Evolutionary conservation across 2,113 vertebrate species (phyloP), one percentile per base, ranked within the genome.

Genomic region (Talpa occidentalis): DNA sequence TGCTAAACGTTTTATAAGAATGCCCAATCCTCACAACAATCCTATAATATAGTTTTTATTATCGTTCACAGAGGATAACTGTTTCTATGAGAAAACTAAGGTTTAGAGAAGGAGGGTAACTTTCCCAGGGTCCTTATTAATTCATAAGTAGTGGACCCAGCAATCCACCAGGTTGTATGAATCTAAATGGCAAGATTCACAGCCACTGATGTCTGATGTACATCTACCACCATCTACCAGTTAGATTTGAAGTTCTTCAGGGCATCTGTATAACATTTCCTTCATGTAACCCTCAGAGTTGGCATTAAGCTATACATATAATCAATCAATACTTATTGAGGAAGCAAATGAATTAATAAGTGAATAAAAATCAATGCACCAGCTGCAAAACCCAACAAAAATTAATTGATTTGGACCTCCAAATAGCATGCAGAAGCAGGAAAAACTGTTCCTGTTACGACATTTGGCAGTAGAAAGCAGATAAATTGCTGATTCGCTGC

Each of bases 281-380:
- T 94, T 95, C 66, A 40, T 42, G 37, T 77, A 22, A 52, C 60
- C 37, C 89, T 76, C 14, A 66, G 76, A 80, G 54, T 35, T 78
- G 74, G 73, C 56, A 66, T 35, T 64, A 26, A 86, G 40, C 24
- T 86, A 40, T 54, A 83, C 5, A 16, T 76, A 90, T 49, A 78
- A 74, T 80, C 86, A 87, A 94, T 80, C 83, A 87, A 79, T 80
- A 80, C 12, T 80, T 94, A 94, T 56, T 76, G 74, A 97, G 40
- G 52, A 49, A 96, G 49, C 82, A 90, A 94, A 94, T 93, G 90
- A 95, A 95, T 88, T 91, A 97, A 90, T 87, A 94, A 95, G 60
- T 81, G 21, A 97, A 95, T 67, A 91, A 83, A 95, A 95, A 87
- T 88, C 90, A 96, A 95, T 94, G 44, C 8, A 83, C 49, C 78